These are phyloP conservation scores for Yponomeuta sedellus DNA, from an alignment of 2,888 invertebrate species.

Conservation along the genomic window DNA sequence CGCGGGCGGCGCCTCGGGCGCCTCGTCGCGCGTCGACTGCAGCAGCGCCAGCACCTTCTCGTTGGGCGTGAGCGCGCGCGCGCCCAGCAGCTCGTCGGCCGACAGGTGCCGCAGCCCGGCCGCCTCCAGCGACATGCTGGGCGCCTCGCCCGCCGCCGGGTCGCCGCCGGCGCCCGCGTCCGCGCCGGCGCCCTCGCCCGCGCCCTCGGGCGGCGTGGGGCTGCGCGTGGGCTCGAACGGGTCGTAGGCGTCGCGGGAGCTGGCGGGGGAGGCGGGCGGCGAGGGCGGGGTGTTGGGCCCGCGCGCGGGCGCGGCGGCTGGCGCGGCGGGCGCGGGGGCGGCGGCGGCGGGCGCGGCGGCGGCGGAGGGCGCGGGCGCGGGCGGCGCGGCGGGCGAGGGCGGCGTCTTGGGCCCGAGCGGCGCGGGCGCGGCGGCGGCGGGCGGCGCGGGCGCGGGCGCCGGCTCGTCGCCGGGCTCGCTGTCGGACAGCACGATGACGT, in stretches of 20 bases:
- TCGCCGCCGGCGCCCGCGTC: constrained; percentile 28
- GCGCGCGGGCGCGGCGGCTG: constrained; percentile 34
- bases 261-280: constrained; percentile 79
- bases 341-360: constrained; percentile 30
- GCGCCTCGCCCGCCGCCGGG: constrained; percentile 28
- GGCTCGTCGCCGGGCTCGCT: constrained; percentile 80
- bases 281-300: constrained; percentile 77
- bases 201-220: constrained; percentile 77
- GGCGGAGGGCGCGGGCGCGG: constrained; percentile 25
- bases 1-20: constrained; percentile 46
- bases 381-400: constrained; percentile 24
- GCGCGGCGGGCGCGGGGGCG: constrained; percentile 28
- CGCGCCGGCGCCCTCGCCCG: constrained; percentile 35
- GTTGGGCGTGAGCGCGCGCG: constrained; percentile 73
- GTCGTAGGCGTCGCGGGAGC: constrained; percentile 90
- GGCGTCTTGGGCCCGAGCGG: constrained; percentile 25
- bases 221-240: constrained; percentile 94
- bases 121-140: constrained; percentile 58
- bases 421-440: constrained; percentile 31
- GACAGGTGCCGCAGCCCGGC: constrained; percentile 69
- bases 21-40: constrained; percentile 65
- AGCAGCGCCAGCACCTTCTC: constrained; percentile 78
- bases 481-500: constrained; percentile 89
- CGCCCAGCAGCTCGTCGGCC: constrained; percentile 64
- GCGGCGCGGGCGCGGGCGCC: constrained; percentile 21